Base-by-base conservation (phyloP, 2,888 invertebrate genomes). In the Cosmopolites sordidus region DNA sequence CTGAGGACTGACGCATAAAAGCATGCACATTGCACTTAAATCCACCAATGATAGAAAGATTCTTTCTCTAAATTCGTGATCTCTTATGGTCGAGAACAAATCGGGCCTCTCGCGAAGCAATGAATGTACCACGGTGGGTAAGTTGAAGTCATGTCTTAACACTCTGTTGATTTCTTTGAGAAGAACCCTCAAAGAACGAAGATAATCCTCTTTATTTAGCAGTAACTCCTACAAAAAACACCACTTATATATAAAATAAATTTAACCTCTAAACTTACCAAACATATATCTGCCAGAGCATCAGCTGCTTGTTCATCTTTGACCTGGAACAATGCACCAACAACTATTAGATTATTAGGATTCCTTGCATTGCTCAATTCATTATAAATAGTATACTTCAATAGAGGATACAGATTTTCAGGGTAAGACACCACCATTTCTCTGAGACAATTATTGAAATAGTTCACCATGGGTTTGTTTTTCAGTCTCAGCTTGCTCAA, bases 321-420 rank as follows among this genome's bases (percentile, higher is more conserved):
- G 16, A 88, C 86, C 73, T 90, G 89, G 69, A 96, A 90, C 75
- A 96, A 86, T 8, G 90, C 89, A 1, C 87, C 87, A 12, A 97
- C 79, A 73, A 96, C 87, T 9, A 91, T 84, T 87, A 96, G 90
- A 75, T 97, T 97, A 77, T 95, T 96, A 0, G 93, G 91, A 75
- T 95, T 94, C 54, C 96, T 83, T 18, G 88, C 86, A 67, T 89
- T 88, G 0, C 95, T 93, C 60, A 97, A 76, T 77, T 97, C 97
- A 75, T 97, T 97, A 78, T 92, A 94, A 52, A 97, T 88, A 0
- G 93, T 92, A 69, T 92, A 89, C 63, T 92, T 93, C 62, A 97
- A 77, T 56, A 94, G 83, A 27, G 90, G 86, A 54, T 86, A 83
- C 48, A 96, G 75, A 68, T 95, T 90, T 16, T 90, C 89, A 0